Evolutionary conservation across 1,140 invertebrate species (phyloP).

Genomic region (Dinoponera quadriceps): DNA sequence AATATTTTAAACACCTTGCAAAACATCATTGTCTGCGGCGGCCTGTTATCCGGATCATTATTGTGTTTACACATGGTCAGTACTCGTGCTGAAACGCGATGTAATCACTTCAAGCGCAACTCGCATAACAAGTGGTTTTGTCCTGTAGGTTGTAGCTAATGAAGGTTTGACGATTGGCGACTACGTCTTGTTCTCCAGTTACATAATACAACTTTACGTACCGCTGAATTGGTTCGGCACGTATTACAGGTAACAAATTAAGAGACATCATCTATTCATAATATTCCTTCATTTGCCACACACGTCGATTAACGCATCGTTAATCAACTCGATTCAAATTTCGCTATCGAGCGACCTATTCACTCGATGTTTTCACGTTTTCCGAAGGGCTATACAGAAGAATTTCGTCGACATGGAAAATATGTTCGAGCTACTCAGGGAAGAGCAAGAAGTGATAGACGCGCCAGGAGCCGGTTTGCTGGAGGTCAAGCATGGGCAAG

Average conservation of each 20-base stretch:
- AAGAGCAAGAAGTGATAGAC: slow-evolving; percentile 95
- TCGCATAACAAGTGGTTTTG: slow-evolving; percentile 9
- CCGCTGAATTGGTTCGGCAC: slow-evolving; percentile 99
- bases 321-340: slow-evolving; percentile 1
- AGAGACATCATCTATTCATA: neutral
- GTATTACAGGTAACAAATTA: slow-evolving; percentile 93
- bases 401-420: slow-evolving; percentile 99
- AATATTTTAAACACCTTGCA: slow-evolving; percentile 96
- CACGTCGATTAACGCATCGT: neutral
- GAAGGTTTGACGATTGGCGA: slow-evolving; percentile 94
- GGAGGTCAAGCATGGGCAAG: slow-evolving; percentile 89
- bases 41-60: slow-evolving; percentile 94
- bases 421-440: slow-evolving; percentile 97
- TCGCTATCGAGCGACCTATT: slow-evolving; percentile 31
- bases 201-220: slow-evolving; percentile 98
- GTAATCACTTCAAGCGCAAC: neutral
- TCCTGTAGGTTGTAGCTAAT: slow-evolving; percentile 75
- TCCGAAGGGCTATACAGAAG: slow-evolving; percentile 95
- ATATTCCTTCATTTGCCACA: neutral
- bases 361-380: slow-evolving; percentile 52
- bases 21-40: slow-evolving; percentile 95
- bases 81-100: neutral
- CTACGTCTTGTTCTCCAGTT: slow-evolving; percentile 97
- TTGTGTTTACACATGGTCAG: slow-evolving; percentile 93
- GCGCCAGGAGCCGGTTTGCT: slow-evolving; percentile 91